These are phyloP conservation scores for Cataglyphis altisquamis DNA, from an alignment of 2,888 invertebrate species.

Conservation along the genomic window DNA sequence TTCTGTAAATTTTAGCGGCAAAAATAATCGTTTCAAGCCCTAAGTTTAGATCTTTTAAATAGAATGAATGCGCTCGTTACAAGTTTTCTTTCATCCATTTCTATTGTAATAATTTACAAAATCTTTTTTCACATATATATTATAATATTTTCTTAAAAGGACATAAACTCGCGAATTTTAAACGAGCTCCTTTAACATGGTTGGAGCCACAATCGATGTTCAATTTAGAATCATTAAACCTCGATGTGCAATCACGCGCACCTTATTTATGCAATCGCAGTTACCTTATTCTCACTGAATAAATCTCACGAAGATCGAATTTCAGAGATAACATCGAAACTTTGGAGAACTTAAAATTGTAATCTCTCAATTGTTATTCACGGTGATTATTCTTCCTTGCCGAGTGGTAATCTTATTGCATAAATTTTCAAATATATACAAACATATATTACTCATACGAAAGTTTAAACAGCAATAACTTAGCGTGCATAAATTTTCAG, in stretches of 20 bases:
- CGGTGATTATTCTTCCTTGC: slow-evolving; percentile 20
- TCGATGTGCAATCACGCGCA: background rate
- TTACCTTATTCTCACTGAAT: background rate
- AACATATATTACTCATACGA: background rate
- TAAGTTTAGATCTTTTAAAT: background rate
- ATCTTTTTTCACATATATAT: background rate
- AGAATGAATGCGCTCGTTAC: background rate
- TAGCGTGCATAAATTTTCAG: slow-evolving; percentile 35
- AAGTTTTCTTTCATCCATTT: background rate
- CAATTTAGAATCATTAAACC: background rate
- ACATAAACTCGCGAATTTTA: background rate
- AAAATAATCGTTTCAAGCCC: background rate
- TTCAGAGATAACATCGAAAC: background rate
- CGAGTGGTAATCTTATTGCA: background rate
- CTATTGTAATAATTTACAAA: background rate
- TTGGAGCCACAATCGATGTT: background rate
- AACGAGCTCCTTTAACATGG: background rate
- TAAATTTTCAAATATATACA: slow-evolving; percentile 12
- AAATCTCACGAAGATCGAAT: background rate
- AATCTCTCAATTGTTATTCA: background rate
- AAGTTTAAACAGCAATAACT: background rate
- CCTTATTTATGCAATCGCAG: background rate
- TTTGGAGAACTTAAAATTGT: background rate
- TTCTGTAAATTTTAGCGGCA: background rate
- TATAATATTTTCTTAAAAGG: background rate